Evolutionary conservation across 2,797 vertebrate species (phyloP), one percentile per base, ranked within the genome.

Genomic region (Macroramphosus scolopax): DNA sequence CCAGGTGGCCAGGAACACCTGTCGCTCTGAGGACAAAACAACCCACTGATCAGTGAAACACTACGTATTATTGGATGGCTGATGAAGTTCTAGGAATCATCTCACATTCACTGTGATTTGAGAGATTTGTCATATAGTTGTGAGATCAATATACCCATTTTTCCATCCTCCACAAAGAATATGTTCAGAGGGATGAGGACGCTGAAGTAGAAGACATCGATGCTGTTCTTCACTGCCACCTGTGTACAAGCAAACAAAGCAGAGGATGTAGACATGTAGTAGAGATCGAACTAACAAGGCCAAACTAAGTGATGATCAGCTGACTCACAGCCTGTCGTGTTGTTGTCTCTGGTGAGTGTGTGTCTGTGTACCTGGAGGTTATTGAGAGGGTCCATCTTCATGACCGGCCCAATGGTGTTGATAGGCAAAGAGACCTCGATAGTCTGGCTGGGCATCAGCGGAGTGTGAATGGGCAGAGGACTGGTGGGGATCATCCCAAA

Each of bases 311-410:
- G n/a, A n/a, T n/a, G n/a, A n/a, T n/a, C n/a, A n/a, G n/a, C n/a
- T n/a, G n/a, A n/a, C n/a, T n/a, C n/a, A n/a, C n/a, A n/a, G n/a
- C n/a, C n/a, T n/a, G n/a, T n/a, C n/a, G 20, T 22, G 20, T 22
- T 3, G 6, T 3, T 22, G 3, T 6, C 6, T 12, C 17, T 18
- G 2, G 3, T 15, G 16, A 16, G 14, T 5, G 14, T 18, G 11
- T 25, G 11, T 17, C 25, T 46, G 6, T 28, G 57, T 78, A 98
- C 97, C 95, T 98, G 95, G 3, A 99, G 90, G 59, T 99, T 99
- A 85, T 98, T 99, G 45, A 99, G 92, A 3, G 97, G 97, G 63
- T 99, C 97, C 96, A 98, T 98, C 81, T 99, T 99, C 95, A 99
- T 98, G 40, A 98, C 97, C 0, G 97, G 96, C 5, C 96, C 97